A percentile compares a stretch with the other conserved stretches of the same genome.
phyloP scores from a whole-genome alignment of 2,113 vertebrate genomes.

The Anseranas semipalmata region DNA sequence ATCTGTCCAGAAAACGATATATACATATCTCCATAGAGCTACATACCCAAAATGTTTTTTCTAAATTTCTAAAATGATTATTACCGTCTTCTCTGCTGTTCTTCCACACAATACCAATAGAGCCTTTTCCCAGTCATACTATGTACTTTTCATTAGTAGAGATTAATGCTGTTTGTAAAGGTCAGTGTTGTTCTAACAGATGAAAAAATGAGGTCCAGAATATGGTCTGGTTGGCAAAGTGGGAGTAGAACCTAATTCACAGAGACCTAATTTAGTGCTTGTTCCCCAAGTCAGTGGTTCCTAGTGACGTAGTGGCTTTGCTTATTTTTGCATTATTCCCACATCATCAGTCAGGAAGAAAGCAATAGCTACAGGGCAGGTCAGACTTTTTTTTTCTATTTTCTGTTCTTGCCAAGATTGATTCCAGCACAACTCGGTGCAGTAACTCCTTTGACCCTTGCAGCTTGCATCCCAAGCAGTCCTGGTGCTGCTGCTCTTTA shows the following conservation, averaged over 20 bases:
- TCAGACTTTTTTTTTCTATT: not conserved
- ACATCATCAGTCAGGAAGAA: not conserved
- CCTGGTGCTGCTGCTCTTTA: not conserved
- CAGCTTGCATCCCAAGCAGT: not conserved
- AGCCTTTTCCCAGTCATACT: not conserved
- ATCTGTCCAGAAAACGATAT: not conserved
- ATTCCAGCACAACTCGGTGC: not conserved
- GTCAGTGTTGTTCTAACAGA: not conserved
- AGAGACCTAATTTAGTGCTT: not conserved
- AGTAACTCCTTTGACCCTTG: not conserved
- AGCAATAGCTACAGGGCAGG: not conserved
- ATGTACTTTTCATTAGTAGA: not conserved
- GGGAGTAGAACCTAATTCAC: not conserved
- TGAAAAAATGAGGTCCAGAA: not conserved
- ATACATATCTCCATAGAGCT: not conserved
- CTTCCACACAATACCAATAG: not conserved
- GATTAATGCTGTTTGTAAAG: not conserved
- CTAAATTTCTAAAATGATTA: not conserved
- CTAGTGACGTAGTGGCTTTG: not conserved
- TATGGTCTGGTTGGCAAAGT: not conserved
- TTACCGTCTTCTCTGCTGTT: not conserved
- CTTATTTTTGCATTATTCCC: not conserved
- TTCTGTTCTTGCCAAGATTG: not conserved
- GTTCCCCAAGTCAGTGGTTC: not conserved
- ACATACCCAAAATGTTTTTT: not conserved